Evolutionary conservation across 2,113 vertebrate species (phyloP), one percentile per base, ranked within the genome.

Genomic region (Eulacestoma nigropectus): DNA sequence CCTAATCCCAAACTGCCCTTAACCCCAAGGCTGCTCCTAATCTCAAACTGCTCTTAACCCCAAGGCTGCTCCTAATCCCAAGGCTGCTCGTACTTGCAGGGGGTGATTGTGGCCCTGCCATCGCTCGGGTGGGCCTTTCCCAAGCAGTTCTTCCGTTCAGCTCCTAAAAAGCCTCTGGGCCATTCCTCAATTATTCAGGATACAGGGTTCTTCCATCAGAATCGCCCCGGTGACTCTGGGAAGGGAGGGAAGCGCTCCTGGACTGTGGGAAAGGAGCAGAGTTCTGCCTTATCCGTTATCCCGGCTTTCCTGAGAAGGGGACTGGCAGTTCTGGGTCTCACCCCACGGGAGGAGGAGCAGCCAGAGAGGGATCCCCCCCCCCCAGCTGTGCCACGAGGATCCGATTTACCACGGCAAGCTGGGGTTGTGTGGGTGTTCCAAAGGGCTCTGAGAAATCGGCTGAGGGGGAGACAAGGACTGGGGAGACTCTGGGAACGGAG

Each of bases 201-300:
- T 41, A 72, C 79, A 81, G 85, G 70, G 65, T 93, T 91, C 77
- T 89, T 95, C 94, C 90, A 95, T 97, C 92, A 97, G 91, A 77
- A 88, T 20, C 11, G 49, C 55, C 55, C 29, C 11, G 0, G 20
- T 55, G 82, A 11, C 50, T 57, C 52, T 21, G 52, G 8, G 14
- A 12, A 42, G 42, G 2, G 78, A 29, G 41, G 52, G 60, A 10
- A 3, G 3, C 23, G 62, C 47, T 84, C 52, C 69, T 33, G 33
- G 6, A 0, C 1, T 11, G 16, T 5, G 39, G 18, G 25, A 25
- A 39, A 19, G 41, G 37, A 83, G 21, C 11, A 11, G 30, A 55
- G 8, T 5, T 23, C 33, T 32, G 29, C 6, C 5, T 21, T 46
- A 14, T 6, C 12, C 3, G 62, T 74, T 18, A 22, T 19, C 27